Conservation (phyloP, 2,113 vertebrate species). For the Melanotaenia duboulayi region DNA sequence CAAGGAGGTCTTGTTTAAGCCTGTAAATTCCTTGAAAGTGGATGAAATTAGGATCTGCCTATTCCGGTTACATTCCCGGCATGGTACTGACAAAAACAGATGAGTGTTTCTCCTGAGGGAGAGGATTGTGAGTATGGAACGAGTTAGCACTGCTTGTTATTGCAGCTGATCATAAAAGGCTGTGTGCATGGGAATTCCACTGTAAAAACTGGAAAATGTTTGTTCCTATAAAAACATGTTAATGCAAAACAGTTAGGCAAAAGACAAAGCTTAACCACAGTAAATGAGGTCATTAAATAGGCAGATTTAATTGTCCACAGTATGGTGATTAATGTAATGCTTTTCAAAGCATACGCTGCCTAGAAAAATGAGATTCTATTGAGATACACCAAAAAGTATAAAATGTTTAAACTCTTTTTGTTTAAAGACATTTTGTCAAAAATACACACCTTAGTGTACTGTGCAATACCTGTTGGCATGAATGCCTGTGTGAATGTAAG, state of each 20-base stretch:
- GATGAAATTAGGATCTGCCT: conserved; percentile 72
- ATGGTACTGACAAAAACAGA: conserved; percentile 75
- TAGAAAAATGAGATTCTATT: conserved; percentile 21
- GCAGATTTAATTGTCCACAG: conserved; percentile 27
- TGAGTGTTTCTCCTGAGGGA: conserved; percentile 77
- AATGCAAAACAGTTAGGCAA: conserved; percentile 65
- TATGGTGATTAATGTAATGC: conserved; percentile 38
- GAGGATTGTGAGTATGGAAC: conserved; percentile 71
- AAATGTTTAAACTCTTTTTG: neutral
- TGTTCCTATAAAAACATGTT: conserved; percentile 69
- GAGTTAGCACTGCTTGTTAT: conserved; percentile 77
- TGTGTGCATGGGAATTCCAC: conserved; percentile 71
- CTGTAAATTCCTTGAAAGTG: conserved; percentile 75
- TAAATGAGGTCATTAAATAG: conserved; percentile 48
- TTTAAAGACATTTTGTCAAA: neutral
- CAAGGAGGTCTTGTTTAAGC: conserved; percentile 73
- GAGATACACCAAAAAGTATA: neutral
- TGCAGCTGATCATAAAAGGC: conserved; percentile 81
- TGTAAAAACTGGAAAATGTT: conserved; percentile 69
- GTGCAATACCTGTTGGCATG: no score
- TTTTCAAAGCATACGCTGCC: conserved; percentile 15
- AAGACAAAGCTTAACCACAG: conserved; percentile 32
- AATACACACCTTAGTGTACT: no score
- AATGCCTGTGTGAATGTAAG: no score
- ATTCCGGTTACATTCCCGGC: conserved; percentile 68